phyloP scores from a whole-genome alignment of 2,888 invertebrate species.

The Xylota sylvarum region DNA sequence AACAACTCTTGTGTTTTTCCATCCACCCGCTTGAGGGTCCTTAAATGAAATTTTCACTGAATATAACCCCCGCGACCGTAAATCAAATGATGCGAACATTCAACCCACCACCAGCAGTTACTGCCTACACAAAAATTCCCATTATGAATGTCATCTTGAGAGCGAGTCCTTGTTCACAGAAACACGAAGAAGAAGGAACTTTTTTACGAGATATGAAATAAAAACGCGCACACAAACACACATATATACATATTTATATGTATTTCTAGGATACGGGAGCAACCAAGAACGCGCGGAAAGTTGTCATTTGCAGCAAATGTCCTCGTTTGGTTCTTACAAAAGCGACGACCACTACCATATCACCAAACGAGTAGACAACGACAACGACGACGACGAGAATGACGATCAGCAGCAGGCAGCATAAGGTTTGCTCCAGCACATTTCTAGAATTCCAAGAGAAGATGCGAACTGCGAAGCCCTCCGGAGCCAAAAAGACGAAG shows the following conservation, averaged over 20 bases:
- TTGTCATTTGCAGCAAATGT: conserved; percentile 77
- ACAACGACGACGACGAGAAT: conserved; percentile 6
- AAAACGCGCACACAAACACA: conserved; percentile 56
- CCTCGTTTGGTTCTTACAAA: conserved; percentile 70
- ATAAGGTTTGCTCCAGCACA: conserved; percentile 24
- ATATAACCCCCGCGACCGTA: conserved; percentile 41
- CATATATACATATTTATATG: conserved; percentile 40
- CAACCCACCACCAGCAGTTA: conserved; percentile 18
- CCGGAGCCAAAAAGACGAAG: neutral
- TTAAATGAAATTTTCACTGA: conserved; percentile 41
- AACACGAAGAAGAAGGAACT: conserved; percentile 39
- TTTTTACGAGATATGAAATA: conserved; percentile 52
- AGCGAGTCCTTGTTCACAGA: conserved; percentile 47
- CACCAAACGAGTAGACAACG: conserved; percentile 18
- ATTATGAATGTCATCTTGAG: conserved; percentile 66
- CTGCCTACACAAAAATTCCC: conserved; percentile 57
- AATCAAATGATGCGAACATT: conserved; percentile 64
- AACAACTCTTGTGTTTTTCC: conserved; percentile 38
- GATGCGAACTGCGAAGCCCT: neutral
- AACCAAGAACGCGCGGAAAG: conserved; percentile 43
- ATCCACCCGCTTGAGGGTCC: conserved; percentile 24
- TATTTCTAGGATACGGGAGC: conserved; percentile 23
- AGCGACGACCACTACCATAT: conserved; percentile 44
- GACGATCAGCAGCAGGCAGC: conserved; percentile 24
- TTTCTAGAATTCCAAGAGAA: conserved; percentile 30